A percentile compares a stretch with the other conserved stretches of the same genome.
These are phyloP conservation scores for Neoseiulus cucumeris DNA, from an alignment of 1,140 invertebrate species.

Conservation along the genomic window DNA sequence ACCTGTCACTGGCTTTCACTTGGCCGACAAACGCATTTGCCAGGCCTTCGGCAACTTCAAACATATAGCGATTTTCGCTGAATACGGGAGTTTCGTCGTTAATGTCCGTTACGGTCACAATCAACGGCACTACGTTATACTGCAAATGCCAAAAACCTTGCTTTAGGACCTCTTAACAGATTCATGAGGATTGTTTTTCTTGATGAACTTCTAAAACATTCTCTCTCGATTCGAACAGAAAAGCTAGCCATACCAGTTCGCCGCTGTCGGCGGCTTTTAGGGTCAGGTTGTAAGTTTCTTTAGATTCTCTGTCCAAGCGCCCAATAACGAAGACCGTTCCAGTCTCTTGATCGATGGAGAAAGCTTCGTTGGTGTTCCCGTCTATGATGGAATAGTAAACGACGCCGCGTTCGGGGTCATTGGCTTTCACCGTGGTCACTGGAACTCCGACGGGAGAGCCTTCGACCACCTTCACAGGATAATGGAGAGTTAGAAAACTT, in stretches of 20 bases:
- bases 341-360: conserved; percentile 52
- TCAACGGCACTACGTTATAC: conserved; percentile 55
- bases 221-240: background rate
- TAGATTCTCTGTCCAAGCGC: conserved; percentile 59
- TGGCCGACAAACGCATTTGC: conserved; percentile 44
- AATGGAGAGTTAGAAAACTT: no score
- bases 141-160: conserved; percentile 1
- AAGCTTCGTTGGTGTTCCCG: conserved; percentile 63
- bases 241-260: conserved; percentile 33
- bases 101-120: conserved; percentile 68
- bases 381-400: conserved; percentile 61
- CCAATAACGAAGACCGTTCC: conserved; percentile 61
- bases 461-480: conserved; percentile 11
- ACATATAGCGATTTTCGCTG: conserved; percentile 56
- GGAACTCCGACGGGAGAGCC: conserved; percentile 15
- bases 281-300: conserved; percentile 58
- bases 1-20: conserved; percentile 41
- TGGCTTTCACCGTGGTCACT: conserved; percentile 35
- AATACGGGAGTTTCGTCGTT: conserved; percentile 60
- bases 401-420: conserved; percentile 67
- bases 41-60: conserved; percentile 57
- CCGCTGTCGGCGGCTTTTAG: conserved; percentile 66
- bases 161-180: background rate
- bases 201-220: background rate
- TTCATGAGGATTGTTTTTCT: background rate